Evolutionary conservation across 1,140 invertebrate species (phyloP).

Genomic region (Drosophila insularis): DNA sequence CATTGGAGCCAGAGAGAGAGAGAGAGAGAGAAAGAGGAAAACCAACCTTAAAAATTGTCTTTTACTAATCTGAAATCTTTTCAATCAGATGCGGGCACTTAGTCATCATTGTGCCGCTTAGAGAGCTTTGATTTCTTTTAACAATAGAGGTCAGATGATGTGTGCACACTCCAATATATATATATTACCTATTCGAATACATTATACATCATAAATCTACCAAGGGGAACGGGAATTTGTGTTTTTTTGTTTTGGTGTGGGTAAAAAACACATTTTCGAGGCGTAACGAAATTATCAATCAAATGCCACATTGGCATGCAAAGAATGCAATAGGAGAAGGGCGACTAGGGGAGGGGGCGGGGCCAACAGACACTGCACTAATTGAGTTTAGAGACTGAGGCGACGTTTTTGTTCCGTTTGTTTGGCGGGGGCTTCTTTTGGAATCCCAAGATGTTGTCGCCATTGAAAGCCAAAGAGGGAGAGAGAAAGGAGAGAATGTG

Average conservation of each 20-base stretch:
- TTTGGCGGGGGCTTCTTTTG: conserved; percentile 22
- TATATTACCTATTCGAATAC: background rate
- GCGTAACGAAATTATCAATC: conserved; percentile 79
- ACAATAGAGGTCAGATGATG: conserved; percentile 30
- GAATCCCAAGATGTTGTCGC: conserved; percentile 57
- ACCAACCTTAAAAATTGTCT: conserved; percentile 34
- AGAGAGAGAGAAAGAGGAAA: background rate
- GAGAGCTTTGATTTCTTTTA: conserved; percentile 46
- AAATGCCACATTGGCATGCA: conserved; percentile 74
- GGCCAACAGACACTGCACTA: conserved; percentile 53
- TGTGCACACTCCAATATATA: conserved; percentile 20
- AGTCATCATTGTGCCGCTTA: conserved; percentile 51
- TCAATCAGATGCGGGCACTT: conserved; percentile 64
- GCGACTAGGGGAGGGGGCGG: background rate
- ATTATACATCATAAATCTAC: conserved; percentile 63
- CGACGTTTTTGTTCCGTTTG: conserved; percentile 40
- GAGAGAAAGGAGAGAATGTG: conserved; percentile 4
- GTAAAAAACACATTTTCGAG: conserved; percentile 55
- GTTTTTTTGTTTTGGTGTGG: conserved; percentile 24
- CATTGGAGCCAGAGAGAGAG: background rate
- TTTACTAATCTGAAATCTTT: conserved; percentile 30
- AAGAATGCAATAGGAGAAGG: conserved; percentile 54
- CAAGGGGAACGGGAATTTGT: conserved; percentile 28
- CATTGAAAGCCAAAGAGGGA: conserved; percentile 4
- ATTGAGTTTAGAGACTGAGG: conserved; percentile 59